Evolutionary conservation across 2,797 vertebrate genomes (phyloP).

Genomic region (Notolabrus celidotus): DNA sequence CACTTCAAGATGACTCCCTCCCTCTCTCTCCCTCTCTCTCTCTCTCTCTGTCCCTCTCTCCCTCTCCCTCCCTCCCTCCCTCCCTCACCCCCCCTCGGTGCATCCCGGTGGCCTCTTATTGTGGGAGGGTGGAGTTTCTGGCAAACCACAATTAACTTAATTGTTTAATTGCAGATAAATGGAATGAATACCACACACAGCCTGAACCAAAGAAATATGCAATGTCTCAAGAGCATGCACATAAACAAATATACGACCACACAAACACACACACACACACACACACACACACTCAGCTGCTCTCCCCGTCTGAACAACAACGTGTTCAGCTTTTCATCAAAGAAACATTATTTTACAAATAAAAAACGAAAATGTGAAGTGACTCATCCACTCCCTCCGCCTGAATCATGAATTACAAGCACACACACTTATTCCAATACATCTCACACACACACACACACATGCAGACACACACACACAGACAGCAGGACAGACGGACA

Average conservation of each 20-base stretch:
- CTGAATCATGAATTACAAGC: slow-evolving; percentile 37
- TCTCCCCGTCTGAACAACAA: slow-evolving; percentile 31
- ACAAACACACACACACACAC: slow-evolving; percentile 14
- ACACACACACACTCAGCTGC: slow-evolving; percentile 9
- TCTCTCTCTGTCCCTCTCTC: too few relatives aligned
- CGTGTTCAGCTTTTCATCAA: slow-evolving; percentile 51
- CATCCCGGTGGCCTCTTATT: slow-evolving; percentile 62
- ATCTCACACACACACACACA: slow-evolving; percentile 32
- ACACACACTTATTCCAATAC: slow-evolving; percentile 41
- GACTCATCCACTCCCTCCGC: slow-evolving; percentile 66
- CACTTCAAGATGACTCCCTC: too few relatives aligned
- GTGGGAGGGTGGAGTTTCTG: slow-evolving; percentile 67
- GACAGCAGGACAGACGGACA: slow-evolving; percentile 17
- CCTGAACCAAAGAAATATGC: slow-evolving; percentile 42
- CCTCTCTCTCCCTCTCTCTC: too few relatives aligned
- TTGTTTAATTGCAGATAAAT: slow-evolving; percentile 81
- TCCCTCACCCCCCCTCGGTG: slow-evolving; percentile 15
- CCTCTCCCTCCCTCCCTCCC: too few relatives aligned
- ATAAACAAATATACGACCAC: background rate
- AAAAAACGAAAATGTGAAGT: slow-evolving; percentile 44
- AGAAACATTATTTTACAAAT: slow-evolving; percentile 57
- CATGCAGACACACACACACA: slow-evolving; percentile 27
- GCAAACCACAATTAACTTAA: slow-evolving; percentile 80
- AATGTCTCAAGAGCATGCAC: slow-evolving; percentile 19
- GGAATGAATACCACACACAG: slow-evolving; percentile 77